These are phyloP conservation scores for Leptopilina boulardi DNA, from an alignment of 1,140 invertebrate genomes.

Conservation along the genomic window DNA sequence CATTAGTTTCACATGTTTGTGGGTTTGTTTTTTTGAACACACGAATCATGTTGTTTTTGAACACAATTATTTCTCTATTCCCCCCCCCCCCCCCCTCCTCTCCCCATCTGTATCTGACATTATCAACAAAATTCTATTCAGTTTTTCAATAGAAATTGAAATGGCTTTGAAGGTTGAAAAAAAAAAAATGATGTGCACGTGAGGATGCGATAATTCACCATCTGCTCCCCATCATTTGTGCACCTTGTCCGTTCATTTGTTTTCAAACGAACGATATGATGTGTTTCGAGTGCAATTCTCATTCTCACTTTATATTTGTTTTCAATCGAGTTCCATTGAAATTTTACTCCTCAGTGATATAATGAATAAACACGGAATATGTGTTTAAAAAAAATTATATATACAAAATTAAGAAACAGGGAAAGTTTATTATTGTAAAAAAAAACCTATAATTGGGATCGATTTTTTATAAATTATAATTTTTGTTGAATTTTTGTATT, in stretches of 20 bases:
- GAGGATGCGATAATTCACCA: constrained; percentile 2
- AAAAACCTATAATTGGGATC: too few relatives aligned
- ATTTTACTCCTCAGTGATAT: neutral
- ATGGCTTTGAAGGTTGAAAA: neutral
- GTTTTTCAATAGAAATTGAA: constrained; percentile 10
- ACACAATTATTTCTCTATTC: too few relatives aligned
- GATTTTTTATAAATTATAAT: too few relatives aligned
- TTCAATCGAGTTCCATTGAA: neutral
- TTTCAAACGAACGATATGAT: neutral
- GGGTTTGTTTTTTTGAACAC: too few relatives aligned
- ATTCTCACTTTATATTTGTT: neutral
- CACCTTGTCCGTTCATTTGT: constrained; percentile 12
- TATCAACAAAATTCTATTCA: constrained; percentile 9
- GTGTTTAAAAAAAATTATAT: neutral
- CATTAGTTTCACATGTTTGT: too few relatives aligned
- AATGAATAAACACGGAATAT: neutral
- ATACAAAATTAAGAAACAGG: too few relatives aligned
- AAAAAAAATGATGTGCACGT: neutral
- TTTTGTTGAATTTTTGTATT: too few relatives aligned
- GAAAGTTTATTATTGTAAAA: too few relatives aligned
- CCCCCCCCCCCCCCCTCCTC: too few relatives aligned
- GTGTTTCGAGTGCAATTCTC: neutral
- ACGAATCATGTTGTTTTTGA: too few relatives aligned
- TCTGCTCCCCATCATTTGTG: neutral
- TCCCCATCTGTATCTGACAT: too few relatives aligned